phyloP scores from a whole-genome alignment of 2,113 vertebrate species.

The Buteo buteo region DNA sequence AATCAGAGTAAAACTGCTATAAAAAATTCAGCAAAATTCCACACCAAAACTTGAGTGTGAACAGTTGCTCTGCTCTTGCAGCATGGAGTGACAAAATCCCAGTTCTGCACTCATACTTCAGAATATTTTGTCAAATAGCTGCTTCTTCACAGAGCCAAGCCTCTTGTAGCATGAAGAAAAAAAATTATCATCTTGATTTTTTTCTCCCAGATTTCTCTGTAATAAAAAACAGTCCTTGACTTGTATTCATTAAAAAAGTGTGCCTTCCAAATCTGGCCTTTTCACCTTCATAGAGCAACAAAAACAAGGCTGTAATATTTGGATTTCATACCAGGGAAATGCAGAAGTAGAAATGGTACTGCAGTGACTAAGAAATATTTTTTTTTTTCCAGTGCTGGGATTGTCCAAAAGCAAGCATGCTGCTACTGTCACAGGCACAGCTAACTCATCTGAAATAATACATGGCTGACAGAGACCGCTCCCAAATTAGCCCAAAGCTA shows the following conservation, averaged over 20 bases:
- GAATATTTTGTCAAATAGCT: neutral
- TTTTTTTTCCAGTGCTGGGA: neutral
- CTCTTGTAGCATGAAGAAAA: neutral
- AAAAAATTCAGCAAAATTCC: neutral
- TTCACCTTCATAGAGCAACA: neutral
- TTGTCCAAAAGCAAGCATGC: neutral
- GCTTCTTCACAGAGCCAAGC: neutral
- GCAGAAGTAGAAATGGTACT: neutral
- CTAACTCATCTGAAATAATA: neutral
- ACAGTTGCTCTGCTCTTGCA: neutral
- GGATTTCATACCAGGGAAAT: neutral
- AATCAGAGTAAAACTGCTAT: neutral
- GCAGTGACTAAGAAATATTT: neutral
- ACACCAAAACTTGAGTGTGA: neutral
- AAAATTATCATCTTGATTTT: fast-evolving
- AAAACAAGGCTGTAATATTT: neutral
- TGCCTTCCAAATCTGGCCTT: neutral
- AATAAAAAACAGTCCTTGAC: neutral
- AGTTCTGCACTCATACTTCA: neutral
- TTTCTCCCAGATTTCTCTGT: neutral
- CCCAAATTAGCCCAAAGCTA: neutral
- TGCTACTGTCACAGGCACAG: neutral
- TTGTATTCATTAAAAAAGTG: neutral
- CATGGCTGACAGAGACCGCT: neutral
- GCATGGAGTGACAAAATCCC: neutral